Evolutionary conservation across 2,113 vertebrate species (phyloP), one percentile per base, ranked within the genome.

Genomic region (Ivindomyrus marchei): DNA sequence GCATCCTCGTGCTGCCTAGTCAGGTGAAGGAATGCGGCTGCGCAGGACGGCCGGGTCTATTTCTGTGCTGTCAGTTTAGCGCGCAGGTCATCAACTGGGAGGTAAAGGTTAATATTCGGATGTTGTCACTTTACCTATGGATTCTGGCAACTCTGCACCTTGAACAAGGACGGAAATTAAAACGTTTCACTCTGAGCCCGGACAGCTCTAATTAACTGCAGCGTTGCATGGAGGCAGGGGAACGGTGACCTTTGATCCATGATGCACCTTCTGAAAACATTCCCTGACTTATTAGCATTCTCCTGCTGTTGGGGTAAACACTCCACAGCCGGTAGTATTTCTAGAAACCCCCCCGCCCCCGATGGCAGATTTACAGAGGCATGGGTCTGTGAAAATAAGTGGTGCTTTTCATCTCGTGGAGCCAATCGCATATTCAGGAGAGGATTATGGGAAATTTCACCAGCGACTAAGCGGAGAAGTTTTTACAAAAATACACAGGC

Each of bases 271-370:
- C 50, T 6, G 27, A 47, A 87, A 39, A 53, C 24, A 50, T 36
- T 87, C 49, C 49, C 85, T 46, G n/a, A 47, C 46, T 87, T 87
- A 53, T 87, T 87, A 87, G 49, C 85, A 87, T 87, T 87, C 85
- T 87, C 47, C 47, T 31, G 85, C 47, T 17, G 47, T 53, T 53
- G 85, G 49, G 47, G 52, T 52, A 87, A 87, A 53, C 49, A 52
- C 11, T 46, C 13, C 6, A 15, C 42, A 19, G 19, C 49, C 27
- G 5, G 50, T 31, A 27, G 11, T 87, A n/a, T 52, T 27, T 13
- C 50, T 19, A 7, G 49, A 31, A 52, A 31, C 49, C 50, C 13
- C 49, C 49, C 11, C 11, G 5, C 1, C 49, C 85, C 36, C 42
- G 15, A 46, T 87, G 47, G 27, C 27, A 52, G n/a, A 87, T n/a